phyloP scores from a whole-genome alignment of 1,140 invertebrate species.

The Pomacea maculata region DNA sequence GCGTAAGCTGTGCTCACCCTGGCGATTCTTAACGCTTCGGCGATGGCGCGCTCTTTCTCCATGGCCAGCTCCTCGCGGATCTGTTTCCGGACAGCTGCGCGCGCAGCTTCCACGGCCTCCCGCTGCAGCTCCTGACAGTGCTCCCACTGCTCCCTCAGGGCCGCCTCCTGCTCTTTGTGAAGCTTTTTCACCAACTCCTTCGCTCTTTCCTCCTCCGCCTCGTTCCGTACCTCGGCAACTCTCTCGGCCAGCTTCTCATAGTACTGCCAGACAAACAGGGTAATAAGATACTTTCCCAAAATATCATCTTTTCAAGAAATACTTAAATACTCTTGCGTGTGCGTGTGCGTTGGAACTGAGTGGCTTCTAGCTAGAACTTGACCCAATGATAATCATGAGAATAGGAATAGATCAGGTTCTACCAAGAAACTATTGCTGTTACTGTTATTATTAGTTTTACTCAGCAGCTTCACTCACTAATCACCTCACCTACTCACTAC shows the following conservation, averaged over 20 bases:
- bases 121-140: conserved; percentile 50
- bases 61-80: conserved; percentile 47
- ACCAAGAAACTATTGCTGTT: too few relatives aligned
- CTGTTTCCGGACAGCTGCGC: conserved; percentile 40
- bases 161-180: conserved; percentile 56
- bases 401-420: too few relatives aligned
- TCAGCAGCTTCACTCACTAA: neutral
- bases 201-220: conserved; percentile 57
- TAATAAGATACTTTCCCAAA: too few relatives aligned
- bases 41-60: conserved; percentile 52
- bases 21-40: conserved; percentile 49
- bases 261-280: conserved; percentile 38
- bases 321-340: too few relatives aligned
- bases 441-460: neutral
- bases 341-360: too few relatives aligned
- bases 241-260: conserved; percentile 55
- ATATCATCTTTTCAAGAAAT: too few relatives aligned
- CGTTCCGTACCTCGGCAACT: conserved; percentile 55
- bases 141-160: conserved; percentile 52
- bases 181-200: conserved; percentile 55
- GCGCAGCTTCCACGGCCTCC: conserved; percentile 49
- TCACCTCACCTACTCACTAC: neutral
- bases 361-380: too few relatives aligned
- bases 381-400: too few relatives aligned
- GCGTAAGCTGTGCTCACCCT: conserved; percentile 35